These are phyloP conservation scores for Portunus trituberculatus DNA, from an alignment of 1,140 invertebrate species.

Conservation along the genomic window DNA sequence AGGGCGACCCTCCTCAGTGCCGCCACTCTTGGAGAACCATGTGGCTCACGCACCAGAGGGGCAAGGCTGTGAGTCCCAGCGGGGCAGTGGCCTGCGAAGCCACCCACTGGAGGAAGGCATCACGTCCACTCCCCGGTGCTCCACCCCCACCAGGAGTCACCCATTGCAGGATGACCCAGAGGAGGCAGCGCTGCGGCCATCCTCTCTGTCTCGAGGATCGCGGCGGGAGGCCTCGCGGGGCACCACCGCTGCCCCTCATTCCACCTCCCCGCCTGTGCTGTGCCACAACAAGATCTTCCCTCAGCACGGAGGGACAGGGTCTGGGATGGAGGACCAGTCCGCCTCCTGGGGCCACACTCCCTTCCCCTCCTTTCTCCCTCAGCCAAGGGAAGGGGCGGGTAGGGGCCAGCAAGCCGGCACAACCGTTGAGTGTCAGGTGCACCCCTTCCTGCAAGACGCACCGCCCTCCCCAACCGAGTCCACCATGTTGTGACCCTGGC, in stretches of 20 bases:
- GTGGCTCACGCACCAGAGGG: background rate
- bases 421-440: slow-evolving; percentile 60
- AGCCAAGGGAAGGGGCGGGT: slow-evolving; percentile 24
- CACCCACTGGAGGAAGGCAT: background rate
- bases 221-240: slow-evolving; percentile 34
- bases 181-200: slow-evolving; percentile 1
- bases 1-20: background rate
- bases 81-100: background rate
- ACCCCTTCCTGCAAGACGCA: slow-evolving; percentile 50
- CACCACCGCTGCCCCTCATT: background rate
- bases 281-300: slow-evolving; percentile 72
- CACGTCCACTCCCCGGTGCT: slow-evolving; percentile 22
- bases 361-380: background rate
- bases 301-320: slow-evolving; percentile 21
- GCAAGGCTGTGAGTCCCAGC: background rate
- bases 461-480: slow-evolving; percentile 71
- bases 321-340: background rate
- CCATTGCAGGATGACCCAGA: background rate
- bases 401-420: slow-evolving; percentile 33
- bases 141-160: slow-evolving; percentile 22
- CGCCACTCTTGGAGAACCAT: slow-evolving; percentile 35
- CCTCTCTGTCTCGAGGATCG: slow-evolving; percentile 36
- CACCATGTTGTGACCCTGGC: slow-evolving; percentile 73
- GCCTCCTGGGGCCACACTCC: slow-evolving; percentile 35
- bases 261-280: slow-evolving; percentile 49